Base-by-base conservation (phyloP, 2,888 invertebrate species). In the Nasonovia ribisnigri region DNA sequence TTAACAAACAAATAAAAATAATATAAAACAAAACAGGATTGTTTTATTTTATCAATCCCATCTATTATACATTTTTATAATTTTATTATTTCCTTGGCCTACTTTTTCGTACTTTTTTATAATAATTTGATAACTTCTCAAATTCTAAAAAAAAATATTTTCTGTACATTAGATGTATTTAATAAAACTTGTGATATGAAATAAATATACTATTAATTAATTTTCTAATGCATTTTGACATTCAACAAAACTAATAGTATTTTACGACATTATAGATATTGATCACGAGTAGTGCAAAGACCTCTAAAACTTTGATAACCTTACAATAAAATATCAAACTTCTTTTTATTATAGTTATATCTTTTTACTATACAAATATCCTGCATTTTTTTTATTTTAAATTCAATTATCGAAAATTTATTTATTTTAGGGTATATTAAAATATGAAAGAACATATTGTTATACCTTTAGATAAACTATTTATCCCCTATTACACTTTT, bases 271-370 rank as follows among this genome's bases (percentile, higher is more conserved):
- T 48, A n/a, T n/a, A 48, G 26, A 57, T 87, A 92, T 92, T 87
- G 92, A 92, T 92, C 88, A 67, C 42, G 43, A 42, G 20, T 48
- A 48, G 92, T 92, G 60, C 92, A 87, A 92, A 88, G 67, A 92
- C 92, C 87, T 92, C 48, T 87, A 60, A 92, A 57, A 88, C 87
- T 67, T 36, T 43, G 43, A 91, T 92, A 92, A 92, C 87, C 92
- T 87, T 92, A 60, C 60, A 87, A 92, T 60, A 92, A 60, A 87
- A 67, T 91, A 67, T 84, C 13, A 43, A 84, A 42, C 42, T 91
- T 91, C 51, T 42, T 84, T 88, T 84, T 90, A 86, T 91, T 84
- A 48, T 54, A 51, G 29, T 84, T 26, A n/a, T n/a, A n/a, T n/a
- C n/a, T n/a, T n/a, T n/a, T n/a, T n/a, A n/a, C 42, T 51, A 91